Conservation (phyloP, 2,888 invertebrate genomes). For the Volucella inflata region DNA sequence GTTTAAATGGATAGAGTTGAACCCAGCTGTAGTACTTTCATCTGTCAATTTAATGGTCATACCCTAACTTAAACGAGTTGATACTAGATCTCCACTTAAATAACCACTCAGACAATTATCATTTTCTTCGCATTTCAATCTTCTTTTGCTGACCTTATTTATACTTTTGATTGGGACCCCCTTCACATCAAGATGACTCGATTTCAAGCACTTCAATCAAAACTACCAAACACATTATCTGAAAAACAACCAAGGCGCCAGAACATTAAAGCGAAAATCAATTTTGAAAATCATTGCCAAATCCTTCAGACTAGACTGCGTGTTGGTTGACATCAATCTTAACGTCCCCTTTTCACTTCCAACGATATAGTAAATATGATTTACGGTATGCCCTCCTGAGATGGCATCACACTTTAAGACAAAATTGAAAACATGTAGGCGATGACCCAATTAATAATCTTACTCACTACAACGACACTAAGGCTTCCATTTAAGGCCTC, state of each 20-base stretch:
- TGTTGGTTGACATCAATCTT: no score
- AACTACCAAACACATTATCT: background rate
- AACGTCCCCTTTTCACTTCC: no score
- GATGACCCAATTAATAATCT: slow-evolving; percentile 63
- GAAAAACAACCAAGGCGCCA: slow-evolving; percentile 36
- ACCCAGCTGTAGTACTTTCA: no score
- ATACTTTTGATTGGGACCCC: slow-evolving; percentile 29
- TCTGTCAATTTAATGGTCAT: no score
- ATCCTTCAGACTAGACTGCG: background rate
- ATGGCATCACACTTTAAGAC: slow-evolving; percentile 16
- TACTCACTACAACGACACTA: slow-evolving; percentile 22
- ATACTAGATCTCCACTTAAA: background rate
- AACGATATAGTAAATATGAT: slow-evolving; percentile 5
- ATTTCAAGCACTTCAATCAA: slow-evolving; percentile 51
- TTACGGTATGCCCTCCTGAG: slow-evolving; percentile 16
- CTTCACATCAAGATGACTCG: slow-evolving; percentile 26
- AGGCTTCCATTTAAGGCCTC: slow-evolving; percentile 53
- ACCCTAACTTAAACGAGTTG: background rate
- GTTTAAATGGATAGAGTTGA: no score
- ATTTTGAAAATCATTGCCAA: slow-evolving; percentile 27
- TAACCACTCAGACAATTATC: slow-evolving; percentile 19
- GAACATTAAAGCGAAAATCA: slow-evolving; percentile 35
- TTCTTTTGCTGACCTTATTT: slow-evolving; percentile 55
- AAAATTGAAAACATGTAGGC: slow-evolving; percentile 43
- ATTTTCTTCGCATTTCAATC: slow-evolving; percentile 43